Evolutionary conservation across 2,113 vertebrate species (phyloP), one percentile per base, ranked within the genome.

Genomic region (Phalacrocorax aristotelis): DNA sequence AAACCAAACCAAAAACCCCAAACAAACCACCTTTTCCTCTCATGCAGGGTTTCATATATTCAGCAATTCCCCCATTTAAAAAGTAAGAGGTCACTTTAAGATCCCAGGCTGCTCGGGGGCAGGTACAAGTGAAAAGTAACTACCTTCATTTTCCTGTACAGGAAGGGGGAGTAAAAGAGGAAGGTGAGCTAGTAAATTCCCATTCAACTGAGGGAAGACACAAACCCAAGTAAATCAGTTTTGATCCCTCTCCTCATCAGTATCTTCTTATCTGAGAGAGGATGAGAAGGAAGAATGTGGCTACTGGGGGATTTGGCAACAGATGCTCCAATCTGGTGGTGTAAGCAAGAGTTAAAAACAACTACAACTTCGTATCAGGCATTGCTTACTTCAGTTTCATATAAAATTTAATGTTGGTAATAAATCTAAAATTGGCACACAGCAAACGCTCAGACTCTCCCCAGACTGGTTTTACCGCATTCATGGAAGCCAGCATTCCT

Each of bases 401-500:
- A 14, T 19, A 49, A 92, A 93, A 69, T 64, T 42, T 69, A 66
- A 82, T 10, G 15, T 26, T 52, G 6, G 14, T 40, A 44, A 69
- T 70, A 83, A 78, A 64, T 36, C 12, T 68, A 69, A 89, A 92
- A 36, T 5, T 20, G 61, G n/a, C 68, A 66, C 34, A 49, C 11
- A 58, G 61, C 7, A 46, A 60, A 89, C 0, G 0, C 21, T 65
- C 58, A 30, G 26, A 57, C 18, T 70, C 22, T 69, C 14, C 23
- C 25, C 27, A 52, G 0, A 66, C 0, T 40, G 40, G 18, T 44
- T 69, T 77, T 46, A 48, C 9, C 23, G 12, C 1, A 22, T 2
- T 3, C 7, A 27, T 23, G 5, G 25, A 88, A 80, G 15, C 11
- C 71, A 62, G 32, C 29, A 75, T 77, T 51, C 60, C 55, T 42